Evolutionary conservation across 2,888 invertebrate species (phyloP), one percentile per base, ranked within the genome.

Genomic region (Zhuqinia jingwanae): DNA sequence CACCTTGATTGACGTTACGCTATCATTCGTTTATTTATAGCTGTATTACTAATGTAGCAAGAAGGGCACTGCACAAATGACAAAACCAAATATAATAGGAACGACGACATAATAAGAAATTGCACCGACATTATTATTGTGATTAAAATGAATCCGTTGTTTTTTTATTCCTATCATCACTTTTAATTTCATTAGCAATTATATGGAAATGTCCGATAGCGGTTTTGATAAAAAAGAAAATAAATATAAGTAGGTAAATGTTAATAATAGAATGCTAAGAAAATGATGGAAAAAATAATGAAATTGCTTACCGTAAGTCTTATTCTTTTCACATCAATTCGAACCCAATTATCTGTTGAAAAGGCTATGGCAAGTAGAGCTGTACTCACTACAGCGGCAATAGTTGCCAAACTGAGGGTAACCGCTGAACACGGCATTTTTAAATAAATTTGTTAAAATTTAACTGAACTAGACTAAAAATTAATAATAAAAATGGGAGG

Each of bases 331-430:
- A 98, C 98, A 94, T 97, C 97, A 92, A 97, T 96, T 93, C 96
- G 96, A 92, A 97, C 95, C 98, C 98, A 98, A 94, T 98, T 98
- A 94, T 98, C 98, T 92, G 98, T 98, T 91, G 97, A 96, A 94
- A 98, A 98, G 92, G 98, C 97, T 93, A 98, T 97, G 92, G 97
- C 96, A 93, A 98, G 95, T 92, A 98, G 94, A 90, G 97, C 97
- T 92, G 98, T 96, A 92, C 98, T 97, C 92, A 98, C 96, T 93
- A 98, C 97, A 92, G 98, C 97, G 92, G 97, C 96, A 93, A 98
- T 97, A 92, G 98, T 98, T 92, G 98, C 98, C 93, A 98, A 95
- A 93, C 97, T 98, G 93, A 98, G 94, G 93, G 97, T 97, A 92
- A 98, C 96, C 92, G 98, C 97, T 92, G 97, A 97, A 94, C 97